Evolutionary conservation across 2,113 vertebrate genomes (phyloP).

Genomic region (Epinephelus moara): DNA sequence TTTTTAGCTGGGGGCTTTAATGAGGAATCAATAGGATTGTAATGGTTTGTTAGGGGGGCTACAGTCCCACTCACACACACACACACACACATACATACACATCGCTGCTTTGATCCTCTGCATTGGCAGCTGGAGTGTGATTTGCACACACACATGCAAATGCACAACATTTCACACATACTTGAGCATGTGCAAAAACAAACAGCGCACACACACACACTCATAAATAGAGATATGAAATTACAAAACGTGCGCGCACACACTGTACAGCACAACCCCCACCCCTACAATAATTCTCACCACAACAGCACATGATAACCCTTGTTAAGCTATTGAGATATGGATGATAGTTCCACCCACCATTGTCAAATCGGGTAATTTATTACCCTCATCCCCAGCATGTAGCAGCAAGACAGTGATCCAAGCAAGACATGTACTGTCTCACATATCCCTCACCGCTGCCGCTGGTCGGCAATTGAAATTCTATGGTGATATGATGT

Average conservation of each 20-base stretch:
- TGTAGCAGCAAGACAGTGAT: slow-evolving; percentile 36
- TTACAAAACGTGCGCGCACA: slow-evolving; percentile 5
- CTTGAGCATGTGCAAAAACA: slow-evolving; percentile 21
- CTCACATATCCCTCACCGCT: slow-evolving; percentile 22
- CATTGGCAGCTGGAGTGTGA: slow-evolving; percentile 59
- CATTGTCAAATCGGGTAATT: slow-evolving; percentile 66
- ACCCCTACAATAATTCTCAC: slow-evolving; percentile 37
- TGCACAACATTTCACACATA: slow-evolving; percentile 47
- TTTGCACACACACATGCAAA: slow-evolving; percentile 19
- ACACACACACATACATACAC: slow-evolving; percentile 1
- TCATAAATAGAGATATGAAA: slow-evolving; percentile 42
- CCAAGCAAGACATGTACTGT: slow-evolving; percentile 22
- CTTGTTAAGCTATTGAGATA: slow-evolving; percentile 71
- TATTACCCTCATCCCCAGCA: slow-evolving; percentile 46
- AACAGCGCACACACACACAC: not conserved
- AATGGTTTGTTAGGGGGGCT: slow-evolving; percentile 69
- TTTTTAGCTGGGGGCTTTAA: slow-evolving; percentile 73
- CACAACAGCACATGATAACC: slow-evolving; percentile 67
- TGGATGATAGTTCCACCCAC: slow-evolving; percentile 62
- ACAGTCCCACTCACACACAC: slow-evolving; percentile 15
- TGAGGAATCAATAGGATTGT: slow-evolving; percentile 75
- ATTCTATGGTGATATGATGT: slow-evolving; percentile 29
- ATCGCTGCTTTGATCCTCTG: slow-evolving; percentile 42
- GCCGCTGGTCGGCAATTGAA: slow-evolving; percentile 1
- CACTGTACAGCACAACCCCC: slow-evolving; percentile 5